Percentiles rank a stretch among this genome's conserved stretches.
Conservation (phyloP, 2,888 invertebrate genomes). For the Nebria brevicollis region DNA sequence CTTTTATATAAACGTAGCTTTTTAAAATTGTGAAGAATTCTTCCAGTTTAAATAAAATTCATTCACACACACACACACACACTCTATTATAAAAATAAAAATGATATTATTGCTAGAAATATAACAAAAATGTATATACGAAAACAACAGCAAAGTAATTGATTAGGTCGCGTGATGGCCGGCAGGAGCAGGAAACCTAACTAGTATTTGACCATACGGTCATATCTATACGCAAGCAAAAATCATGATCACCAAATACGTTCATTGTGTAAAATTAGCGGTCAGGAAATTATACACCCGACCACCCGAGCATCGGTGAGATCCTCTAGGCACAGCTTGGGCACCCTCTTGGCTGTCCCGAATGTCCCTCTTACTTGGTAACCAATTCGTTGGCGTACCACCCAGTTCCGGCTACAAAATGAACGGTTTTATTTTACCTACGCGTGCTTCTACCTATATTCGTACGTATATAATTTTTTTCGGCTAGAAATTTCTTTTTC, state of each 20-base stretch:
- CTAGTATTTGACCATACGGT: not conserved
- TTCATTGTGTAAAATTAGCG: slow-evolving; percentile 41
- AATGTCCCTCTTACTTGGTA: not conserved
- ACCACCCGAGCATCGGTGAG: not conserved
- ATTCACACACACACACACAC: not conserved
- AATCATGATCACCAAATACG: slow-evolving; percentile 43
- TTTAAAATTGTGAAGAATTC: too few species aligned
- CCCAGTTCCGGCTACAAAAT: slow-evolving; percentile 1
- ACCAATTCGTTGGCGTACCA: not conserved
- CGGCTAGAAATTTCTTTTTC: not conserved
- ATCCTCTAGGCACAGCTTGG: not conserved
- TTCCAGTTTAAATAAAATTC: too few species aligned
- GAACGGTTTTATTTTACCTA: slow-evolving; percentile 1
- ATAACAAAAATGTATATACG: not conserved
- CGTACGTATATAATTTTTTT: not conserved
- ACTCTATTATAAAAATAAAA: not conserved
- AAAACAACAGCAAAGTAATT: slow-evolving; percentile 4
- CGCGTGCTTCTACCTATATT: not conserved
- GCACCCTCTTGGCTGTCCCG: not conserved
- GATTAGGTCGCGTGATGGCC: slow-evolving; percentile 4
- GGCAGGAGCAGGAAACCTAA: not conserved
- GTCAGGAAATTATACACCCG: slow-evolving; percentile 28
- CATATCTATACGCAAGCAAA: slow-evolving; percentile 17
- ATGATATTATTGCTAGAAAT: not conserved
- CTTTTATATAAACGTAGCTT: too few species aligned